Conservation (phyloP, 2,113 vertebrate genomes). For the Nematolebias whitei region DNA sequence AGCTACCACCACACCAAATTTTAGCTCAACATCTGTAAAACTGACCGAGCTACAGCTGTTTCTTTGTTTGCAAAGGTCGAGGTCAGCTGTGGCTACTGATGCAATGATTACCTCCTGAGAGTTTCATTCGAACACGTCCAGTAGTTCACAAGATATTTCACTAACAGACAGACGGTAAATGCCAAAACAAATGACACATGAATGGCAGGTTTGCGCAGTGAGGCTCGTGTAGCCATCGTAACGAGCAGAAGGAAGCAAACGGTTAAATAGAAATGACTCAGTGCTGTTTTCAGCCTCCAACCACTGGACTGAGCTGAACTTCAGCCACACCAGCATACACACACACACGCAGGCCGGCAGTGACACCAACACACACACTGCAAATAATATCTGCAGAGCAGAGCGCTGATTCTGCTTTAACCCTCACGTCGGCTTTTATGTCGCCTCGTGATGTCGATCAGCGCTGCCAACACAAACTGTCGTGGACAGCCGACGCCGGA, state of each 20-base stretch:
- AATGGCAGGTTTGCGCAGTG: too few relatives aligned
- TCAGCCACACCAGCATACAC: slow-evolving; percentile 30
- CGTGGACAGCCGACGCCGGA: too few relatives aligned
- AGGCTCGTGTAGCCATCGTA: background rate
- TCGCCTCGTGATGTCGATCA: background rate
- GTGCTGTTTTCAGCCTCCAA: slow-evolving; percentile 14
- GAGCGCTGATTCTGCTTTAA: background rate
- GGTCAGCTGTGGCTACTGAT: too few relatives aligned
- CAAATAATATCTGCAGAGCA: background rate
- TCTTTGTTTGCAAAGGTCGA: too few relatives aligned
- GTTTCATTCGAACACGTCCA: too few relatives aligned
- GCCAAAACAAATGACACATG: too few relatives aligned
- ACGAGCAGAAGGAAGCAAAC: slow-evolving; percentile 1
- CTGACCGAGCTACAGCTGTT: too few relatives aligned
- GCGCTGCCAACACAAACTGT: background rate
- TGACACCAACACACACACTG: background rate
- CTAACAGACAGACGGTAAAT: too few relatives aligned
- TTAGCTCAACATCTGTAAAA: too few relatives aligned
- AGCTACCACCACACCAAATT: too few relatives aligned
- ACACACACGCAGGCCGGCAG: background rate
- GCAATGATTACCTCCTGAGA: too few relatives aligned
- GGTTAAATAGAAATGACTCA: slow-evolving; percentile 11
- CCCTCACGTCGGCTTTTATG: background rate
- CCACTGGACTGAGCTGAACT: slow-evolving; percentile 22
- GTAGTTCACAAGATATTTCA: too few relatives aligned